A percentile compares a stretch with the other conserved stretches of the same genome.
These are phyloP conservation scores for Lynx canadensis DNA, from an alignment of 2,113 vertebrate genomes.

Conservation along the genomic window DNA sequence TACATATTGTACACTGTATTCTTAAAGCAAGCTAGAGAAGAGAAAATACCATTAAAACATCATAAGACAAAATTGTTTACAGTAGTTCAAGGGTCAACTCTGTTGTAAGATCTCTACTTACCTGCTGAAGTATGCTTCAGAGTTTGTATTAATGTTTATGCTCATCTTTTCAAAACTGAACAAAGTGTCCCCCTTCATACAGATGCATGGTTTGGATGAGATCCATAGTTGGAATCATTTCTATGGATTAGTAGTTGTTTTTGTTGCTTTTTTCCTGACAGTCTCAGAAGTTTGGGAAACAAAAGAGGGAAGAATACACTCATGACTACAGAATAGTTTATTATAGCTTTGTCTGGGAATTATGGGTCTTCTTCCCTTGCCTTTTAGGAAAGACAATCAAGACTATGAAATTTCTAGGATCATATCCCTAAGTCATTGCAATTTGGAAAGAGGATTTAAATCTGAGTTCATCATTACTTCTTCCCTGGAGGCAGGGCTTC, in stretches of 20 bases:
- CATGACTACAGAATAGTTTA: not conserved
- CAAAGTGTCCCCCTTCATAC: not conserved
- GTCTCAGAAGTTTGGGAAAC: not conserved
- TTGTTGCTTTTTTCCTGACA: not conserved
- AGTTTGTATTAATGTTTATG: not conserved
- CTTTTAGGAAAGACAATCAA: not conserved
- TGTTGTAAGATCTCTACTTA: not conserved
- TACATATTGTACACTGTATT: not conserved
- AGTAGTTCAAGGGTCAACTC: not conserved
- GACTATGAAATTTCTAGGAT: not conserved
- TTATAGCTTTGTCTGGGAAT: too few species aligned
- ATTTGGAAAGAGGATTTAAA: not conserved
- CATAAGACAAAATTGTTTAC: not conserved
- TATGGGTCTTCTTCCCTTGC: too few species aligned
- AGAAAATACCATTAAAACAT: not conserved
- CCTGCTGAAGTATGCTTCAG: not conserved
- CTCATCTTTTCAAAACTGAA: not conserved
- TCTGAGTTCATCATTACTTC: not conserved
- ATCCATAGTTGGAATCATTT: not conserved
- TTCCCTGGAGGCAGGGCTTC: not conserved
- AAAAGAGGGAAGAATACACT: not conserved
- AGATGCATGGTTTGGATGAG: not conserved
- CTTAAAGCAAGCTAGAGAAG: not conserved
- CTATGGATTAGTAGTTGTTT: not conserved
- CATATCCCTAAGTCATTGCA: not conserved